These are phyloP conservation scores for Sciurus niger DNA, from an alignment of 2,113 vertebrate species.

Conservation along the genomic window DNA sequence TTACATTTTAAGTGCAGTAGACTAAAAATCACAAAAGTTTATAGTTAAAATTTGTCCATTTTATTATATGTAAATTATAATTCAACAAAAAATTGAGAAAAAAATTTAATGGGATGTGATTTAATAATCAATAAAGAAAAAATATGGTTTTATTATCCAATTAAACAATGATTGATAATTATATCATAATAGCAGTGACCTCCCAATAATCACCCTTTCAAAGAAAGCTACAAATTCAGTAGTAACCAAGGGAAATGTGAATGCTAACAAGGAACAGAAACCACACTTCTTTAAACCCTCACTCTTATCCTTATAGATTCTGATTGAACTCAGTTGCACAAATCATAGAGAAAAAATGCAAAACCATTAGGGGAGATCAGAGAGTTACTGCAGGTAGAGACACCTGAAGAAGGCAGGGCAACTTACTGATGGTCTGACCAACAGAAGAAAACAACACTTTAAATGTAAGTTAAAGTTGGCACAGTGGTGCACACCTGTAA, in stretches of 20 bases:
- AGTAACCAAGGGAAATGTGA: neutral
- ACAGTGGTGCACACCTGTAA: too few relatives aligned
- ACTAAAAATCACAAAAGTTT: constrained; percentile 50
- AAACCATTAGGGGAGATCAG: neutral
- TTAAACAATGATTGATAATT: too few relatives aligned
- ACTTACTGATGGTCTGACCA: neutral
- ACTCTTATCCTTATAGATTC: neutral
- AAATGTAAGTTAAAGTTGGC: too few relatives aligned
- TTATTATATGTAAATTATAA: too few relatives aligned
- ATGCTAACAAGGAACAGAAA: neutral
- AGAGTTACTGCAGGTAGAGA: neutral
- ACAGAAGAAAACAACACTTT: too few relatives aligned
- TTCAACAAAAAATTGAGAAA: too few relatives aligned
- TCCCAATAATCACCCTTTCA: too few relatives aligned
- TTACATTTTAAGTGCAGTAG: constrained; percentile 44
- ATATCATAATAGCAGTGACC: constrained; percentile 49
- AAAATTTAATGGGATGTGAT: too few relatives aligned
- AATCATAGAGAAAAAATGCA: neutral
- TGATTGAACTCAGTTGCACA: neutral
- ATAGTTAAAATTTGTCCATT: constrained; percentile 67
- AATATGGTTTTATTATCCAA: too few relatives aligned
- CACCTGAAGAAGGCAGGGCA: neutral
- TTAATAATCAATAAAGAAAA: too few relatives aligned
- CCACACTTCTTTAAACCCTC: accelerated
- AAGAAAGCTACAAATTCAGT: too few relatives aligned